A percentile compares a stretch with the other conserved stretches of the same genome.
Conservation (phyloP, 1,140 invertebrate species). For the Drosophila kurseongensis region DNA sequence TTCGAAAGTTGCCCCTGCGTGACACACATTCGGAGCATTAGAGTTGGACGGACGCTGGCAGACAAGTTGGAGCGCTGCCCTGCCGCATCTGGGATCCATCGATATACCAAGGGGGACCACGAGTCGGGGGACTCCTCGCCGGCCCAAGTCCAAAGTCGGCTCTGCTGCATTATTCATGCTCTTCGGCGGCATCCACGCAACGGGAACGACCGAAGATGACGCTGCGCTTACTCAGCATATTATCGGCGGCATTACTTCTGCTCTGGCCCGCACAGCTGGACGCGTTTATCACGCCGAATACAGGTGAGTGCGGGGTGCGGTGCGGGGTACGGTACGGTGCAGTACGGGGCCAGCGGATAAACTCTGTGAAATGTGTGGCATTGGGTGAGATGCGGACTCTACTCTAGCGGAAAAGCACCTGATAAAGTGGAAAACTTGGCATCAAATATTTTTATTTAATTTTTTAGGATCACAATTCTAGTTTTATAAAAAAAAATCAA, state of each 20-base stretch:
- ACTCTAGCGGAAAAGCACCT: slow-evolving; percentile 3
- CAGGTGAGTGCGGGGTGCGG: slow-evolving; percentile 55
- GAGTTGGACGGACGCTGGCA: slow-evolving; percentile 24
- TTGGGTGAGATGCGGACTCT: slow-evolving; percentile 12
- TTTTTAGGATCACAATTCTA: background rate
- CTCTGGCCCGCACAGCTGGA: slow-evolving; percentile 78
- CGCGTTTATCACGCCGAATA: slow-evolving; percentile 77
- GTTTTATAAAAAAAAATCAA: too few species aligned
- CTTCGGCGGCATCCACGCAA: slow-evolving; percentile 41
- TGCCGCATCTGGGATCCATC: slow-evolving; percentile 5
- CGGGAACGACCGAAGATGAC: slow-evolving; percentile 66
- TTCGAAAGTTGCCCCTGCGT: slow-evolving; percentile 80
- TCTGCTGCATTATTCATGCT: slow-evolving; percentile 70
- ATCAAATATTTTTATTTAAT: background rate
- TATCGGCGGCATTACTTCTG: slow-evolving; percentile 63
- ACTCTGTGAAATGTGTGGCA: slow-evolving; percentile 32
- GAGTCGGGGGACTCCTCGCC: background rate
- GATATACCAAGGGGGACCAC: background rate
- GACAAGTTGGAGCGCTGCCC: slow-evolving; percentile 31
- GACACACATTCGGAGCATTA: slow-evolving; percentile 80
- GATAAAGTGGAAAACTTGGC: slow-evolving; percentile 4
- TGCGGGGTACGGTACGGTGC: slow-evolving; percentile 1
- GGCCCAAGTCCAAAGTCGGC: slow-evolving; percentile 14
- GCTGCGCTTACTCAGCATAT: slow-evolving; percentile 78
- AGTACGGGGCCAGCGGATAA: slow-evolving; percentile 8